A percentile compares a stretch with the other conserved stretches of the same genome.
phyloP scores from a whole-genome alignment of 2,888 invertebrate genomes.

The Reticulitermes lucifugus region DNA sequence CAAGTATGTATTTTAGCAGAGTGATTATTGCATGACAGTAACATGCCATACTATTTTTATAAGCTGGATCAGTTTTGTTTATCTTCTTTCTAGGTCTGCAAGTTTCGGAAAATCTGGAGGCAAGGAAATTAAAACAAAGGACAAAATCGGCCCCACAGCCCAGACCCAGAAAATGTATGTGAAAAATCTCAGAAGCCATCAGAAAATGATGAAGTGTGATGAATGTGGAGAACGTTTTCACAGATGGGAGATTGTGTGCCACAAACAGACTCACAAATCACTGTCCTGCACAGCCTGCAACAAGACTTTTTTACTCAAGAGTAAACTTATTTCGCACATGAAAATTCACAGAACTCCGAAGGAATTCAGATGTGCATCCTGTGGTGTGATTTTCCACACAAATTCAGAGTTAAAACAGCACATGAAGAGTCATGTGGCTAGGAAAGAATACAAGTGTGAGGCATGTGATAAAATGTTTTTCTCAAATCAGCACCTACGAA shows the following conservation, averaged over 20 bases:
- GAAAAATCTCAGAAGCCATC: constrained; percentile 3
- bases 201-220: constrained; percentile 21
- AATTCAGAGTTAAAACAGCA: constrained; percentile 26
- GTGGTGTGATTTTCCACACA: not conserved
- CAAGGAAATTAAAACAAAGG: constrained; percentile 6
- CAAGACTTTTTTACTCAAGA: not conserved
- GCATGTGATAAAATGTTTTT: constrained; percentile 67
- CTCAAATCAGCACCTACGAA: constrained; percentile 69
- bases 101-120: not conserved
- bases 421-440: not conserved
- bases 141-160: not conserved
- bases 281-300: not conserved
- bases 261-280: not conserved
- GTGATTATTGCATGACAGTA: not conserved
- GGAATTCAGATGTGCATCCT: not conserved
- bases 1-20: not conserved
- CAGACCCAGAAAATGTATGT: not conserved
- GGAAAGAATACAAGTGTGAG: constrained; percentile 58
- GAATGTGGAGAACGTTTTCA: constrained; percentile 42
- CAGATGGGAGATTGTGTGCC: not conserved
- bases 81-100: constrained; percentile 32
- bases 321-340: constrained; percentile 2
- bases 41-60: not conserved
- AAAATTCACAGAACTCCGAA: constrained; percentile 16
- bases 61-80: constrained; percentile 16